A percentile compares a stretch with the other conserved stretches of the same genome.
Evolutionary conservation across 2,888 invertebrate species (phyloP).

Genomic region (Dysmachus trigonus): DNA sequence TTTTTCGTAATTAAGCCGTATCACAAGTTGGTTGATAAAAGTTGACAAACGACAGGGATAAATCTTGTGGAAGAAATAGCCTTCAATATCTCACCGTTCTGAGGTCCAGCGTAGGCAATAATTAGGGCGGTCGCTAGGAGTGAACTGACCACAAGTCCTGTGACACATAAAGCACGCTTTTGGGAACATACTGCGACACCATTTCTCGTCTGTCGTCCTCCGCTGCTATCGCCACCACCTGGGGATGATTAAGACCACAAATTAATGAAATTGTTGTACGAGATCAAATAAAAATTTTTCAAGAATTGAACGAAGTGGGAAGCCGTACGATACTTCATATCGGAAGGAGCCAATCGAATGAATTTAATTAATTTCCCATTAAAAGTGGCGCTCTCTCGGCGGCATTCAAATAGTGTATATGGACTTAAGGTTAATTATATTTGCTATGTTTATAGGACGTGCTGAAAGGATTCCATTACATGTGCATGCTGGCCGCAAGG

Average conservation of each 20-base stretch:
- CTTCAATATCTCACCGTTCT: slow-evolving; percentile 72
- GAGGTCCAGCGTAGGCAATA: slow-evolving; percentile 90
- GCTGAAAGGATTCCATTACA: not conserved
- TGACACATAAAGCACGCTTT: slow-evolving; percentile 82
- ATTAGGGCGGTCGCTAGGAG: slow-evolving; percentile 85
- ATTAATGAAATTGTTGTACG: slow-evolving; percentile 19
- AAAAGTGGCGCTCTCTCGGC: not conserved
- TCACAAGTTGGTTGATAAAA: slow-evolving; percentile 1
- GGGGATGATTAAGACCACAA: slow-evolving; percentile 43
- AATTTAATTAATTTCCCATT: not conserved
- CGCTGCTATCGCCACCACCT: slow-evolving; percentile 63
- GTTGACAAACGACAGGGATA: slow-evolving; percentile 7
- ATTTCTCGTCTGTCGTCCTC: slow-evolving; percentile 62
- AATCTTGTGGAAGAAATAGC: not conserved
- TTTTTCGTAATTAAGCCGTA: not conserved
- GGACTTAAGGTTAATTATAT: slow-evolving; percentile 6
- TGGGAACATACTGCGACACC: slow-evolving; percentile 89
- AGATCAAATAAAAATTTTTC: not conserved
- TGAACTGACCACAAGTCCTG: slow-evolving; percentile 79
- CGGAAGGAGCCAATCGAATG: not conserved
- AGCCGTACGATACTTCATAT: not conserved
- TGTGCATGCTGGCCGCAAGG: not conserved
- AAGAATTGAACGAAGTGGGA: not conserved
- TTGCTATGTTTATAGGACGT: not conserved
- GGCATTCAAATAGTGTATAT: not conserved